Evolutionary conservation across 35 echinoderm and acorn worm genomes (phyloP), one percentile per base, ranked within the genome.

Genomic region (Ophioderma brevispina): DNA sequence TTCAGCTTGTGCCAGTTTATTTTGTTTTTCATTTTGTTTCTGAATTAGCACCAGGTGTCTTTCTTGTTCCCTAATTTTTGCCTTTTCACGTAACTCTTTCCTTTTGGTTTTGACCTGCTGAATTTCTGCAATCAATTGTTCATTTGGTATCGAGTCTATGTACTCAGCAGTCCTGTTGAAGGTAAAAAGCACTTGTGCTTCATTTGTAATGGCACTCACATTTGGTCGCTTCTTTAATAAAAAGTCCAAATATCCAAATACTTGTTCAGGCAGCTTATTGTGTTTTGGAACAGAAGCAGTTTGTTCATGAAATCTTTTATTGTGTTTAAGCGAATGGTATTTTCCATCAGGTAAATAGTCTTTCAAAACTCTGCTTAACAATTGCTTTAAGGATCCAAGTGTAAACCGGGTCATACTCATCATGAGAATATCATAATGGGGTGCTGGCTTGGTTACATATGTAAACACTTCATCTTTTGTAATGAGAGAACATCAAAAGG

Each of bases 201-300:
- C 87, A 64, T 90, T 90, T 30, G 87, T 63, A 55, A 90, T 81
- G 25, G 33, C 87, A 18, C 78, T 81, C 19, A 28, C 43, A 17
- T 46, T 90, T 8, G 55, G 87, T 13, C 88, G 78, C 39, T 90
- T 82, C 14, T 90, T 42, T 0, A 90, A 34, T n/a, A 90, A 76
- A 40, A 43, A 82, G 38, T 42, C 79, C 3, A 90, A 39, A 75
- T 90, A 90, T 31, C 88, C 78, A 90, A 82, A 90, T 36, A 82
- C 39, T 64, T 37, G 77, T 17, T 77, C 85, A 1, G 76, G 85
- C 15, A 81, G 34, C 43, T 80, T 89, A 31, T 89, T 89, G 31
- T 89, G 76, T 36, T 43, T 89, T 18, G 87, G 87, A 14, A 32
- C 40, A 3, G 87, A 89, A 5, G n/a, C 32, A 28, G 87, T 89